phyloP scores from a whole-genome alignment of 2,888 invertebrate genomes.

The Ditula angustiorana region DNA sequence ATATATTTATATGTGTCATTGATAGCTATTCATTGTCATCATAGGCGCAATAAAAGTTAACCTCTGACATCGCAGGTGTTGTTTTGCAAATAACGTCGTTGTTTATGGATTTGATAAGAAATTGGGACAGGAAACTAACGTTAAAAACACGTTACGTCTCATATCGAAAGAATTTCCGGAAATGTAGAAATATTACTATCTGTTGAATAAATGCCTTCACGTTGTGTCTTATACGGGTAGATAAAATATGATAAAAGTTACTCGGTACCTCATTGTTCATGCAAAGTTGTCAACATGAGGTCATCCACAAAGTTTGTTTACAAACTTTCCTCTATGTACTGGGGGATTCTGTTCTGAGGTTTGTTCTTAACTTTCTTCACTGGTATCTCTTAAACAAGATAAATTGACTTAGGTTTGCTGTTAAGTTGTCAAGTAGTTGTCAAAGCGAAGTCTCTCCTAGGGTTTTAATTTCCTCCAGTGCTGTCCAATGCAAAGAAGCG shows the following conservation, averaged over 20 bases:
- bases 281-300: background rate
- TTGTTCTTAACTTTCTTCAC: too few species aligned
- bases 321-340: too few species aligned
- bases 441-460: too few species aligned
- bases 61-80: slow-evolving; percentile 6
- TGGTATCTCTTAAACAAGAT: background rate
- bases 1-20: slow-evolving; percentile 19
- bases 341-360: too few species aligned
- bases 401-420: background rate
- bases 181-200: background rate
- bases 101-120: background rate
- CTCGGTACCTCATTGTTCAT: background rate
- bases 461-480: too few species aligned
- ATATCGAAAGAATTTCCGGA: background rate
- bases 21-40: slow-evolving; percentile 18
- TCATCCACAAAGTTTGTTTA: background rate
- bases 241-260: background rate
- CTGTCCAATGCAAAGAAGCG: too few species aligned
- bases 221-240: background rate
- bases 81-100: slow-evolving; percentile 5
- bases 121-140: background rate
- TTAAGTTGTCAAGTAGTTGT: background rate
- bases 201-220: background rate
- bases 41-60: slow-evolving; percentile 6
- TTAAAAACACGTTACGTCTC: background rate